phyloP scores from a whole-genome alignment of 2,888 invertebrate species.

The Mamestra brassicae region DNA sequence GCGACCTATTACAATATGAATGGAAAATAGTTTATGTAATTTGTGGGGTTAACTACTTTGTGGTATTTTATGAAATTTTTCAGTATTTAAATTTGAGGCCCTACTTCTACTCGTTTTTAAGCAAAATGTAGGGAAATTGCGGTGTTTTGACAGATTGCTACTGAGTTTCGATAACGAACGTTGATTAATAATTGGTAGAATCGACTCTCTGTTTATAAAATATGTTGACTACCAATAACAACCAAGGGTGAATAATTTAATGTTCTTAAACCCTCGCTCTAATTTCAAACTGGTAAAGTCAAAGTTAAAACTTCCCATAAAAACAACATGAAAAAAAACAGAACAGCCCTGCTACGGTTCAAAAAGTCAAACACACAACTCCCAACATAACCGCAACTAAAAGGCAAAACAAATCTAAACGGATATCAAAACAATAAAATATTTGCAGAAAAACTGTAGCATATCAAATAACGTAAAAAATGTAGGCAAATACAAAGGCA shows the following conservation, averaged over 20 bases:
- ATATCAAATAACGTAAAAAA: constrained; percentile 65
- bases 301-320: background rate
- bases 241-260: background rate
- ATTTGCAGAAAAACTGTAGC: constrained; percentile 77
- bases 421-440: constrained; percentile 69
- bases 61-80: background rate
- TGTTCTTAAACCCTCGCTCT: background rate
- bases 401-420: constrained; percentile 55
- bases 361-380: constrained; percentile 12
- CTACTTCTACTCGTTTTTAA: no score
- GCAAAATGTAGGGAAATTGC: no score
- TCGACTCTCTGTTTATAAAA: background rate
- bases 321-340: background rate
- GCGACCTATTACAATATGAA: constrained; percentile 33
- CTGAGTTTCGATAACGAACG: no score
- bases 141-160: no score
- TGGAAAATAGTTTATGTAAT: constrained; percentile 29
- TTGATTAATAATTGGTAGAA: no score
- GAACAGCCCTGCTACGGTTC: constrained; percentile 9
- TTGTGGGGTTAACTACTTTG: constrained; percentile 7
- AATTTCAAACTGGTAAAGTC: background rate
- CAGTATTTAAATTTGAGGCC: no score
- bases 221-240: background rate
- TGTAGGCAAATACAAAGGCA: constrained; percentile 33
- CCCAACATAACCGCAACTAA: constrained; percentile 41